These are phyloP conservation scores for Amniataba percoides DNA, from an alignment of 2,797 vertebrate genomes.

Conservation along the genomic window DNA sequence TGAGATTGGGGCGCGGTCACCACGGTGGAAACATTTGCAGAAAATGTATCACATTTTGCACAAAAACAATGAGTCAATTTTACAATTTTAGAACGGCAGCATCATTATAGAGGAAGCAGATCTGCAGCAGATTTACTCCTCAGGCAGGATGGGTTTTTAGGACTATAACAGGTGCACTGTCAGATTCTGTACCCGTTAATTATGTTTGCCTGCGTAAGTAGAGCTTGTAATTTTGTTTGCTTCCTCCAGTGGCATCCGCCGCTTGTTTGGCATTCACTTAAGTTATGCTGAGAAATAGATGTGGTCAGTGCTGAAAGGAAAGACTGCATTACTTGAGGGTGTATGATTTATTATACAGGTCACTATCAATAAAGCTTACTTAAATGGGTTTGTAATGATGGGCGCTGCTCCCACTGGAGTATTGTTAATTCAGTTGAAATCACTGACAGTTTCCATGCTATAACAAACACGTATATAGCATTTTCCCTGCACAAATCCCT, in stretches of 20 bases:
- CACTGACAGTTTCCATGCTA: background rate
- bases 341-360: constrained; percentile 9
- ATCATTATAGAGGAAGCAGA: constrained; percentile 45
- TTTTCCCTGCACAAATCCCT: constrained; percentile 1
- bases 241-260: constrained; percentile 40
- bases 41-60: constrained; percentile 43
- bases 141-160: constrained; percentile 59
- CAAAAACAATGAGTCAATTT: constrained; percentile 40
- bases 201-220: constrained; percentile 66
- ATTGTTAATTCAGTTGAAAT: background rate
- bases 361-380: constrained; percentile 29
- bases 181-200: constrained; percentile 66
- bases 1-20: constrained; percentile 24
- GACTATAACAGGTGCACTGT: constrained; percentile 66
- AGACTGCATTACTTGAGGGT: constrained; percentile 3
- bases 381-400: constrained; percentile 24
- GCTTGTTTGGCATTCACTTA: constrained; percentile 35
- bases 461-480: constrained; percentile 7
- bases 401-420: background rate
- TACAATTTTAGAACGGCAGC: constrained; percentile 32
- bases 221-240: constrained; percentile 73
- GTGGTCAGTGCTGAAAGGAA: constrained; percentile 26
- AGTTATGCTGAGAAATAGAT: constrained; percentile 24
- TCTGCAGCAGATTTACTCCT: constrained; percentile 67
- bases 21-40: constrained; percentile 11